Base-by-base conservation (phyloP, 2,888 invertebrate species). In the Smittia aterrima region DNA sequence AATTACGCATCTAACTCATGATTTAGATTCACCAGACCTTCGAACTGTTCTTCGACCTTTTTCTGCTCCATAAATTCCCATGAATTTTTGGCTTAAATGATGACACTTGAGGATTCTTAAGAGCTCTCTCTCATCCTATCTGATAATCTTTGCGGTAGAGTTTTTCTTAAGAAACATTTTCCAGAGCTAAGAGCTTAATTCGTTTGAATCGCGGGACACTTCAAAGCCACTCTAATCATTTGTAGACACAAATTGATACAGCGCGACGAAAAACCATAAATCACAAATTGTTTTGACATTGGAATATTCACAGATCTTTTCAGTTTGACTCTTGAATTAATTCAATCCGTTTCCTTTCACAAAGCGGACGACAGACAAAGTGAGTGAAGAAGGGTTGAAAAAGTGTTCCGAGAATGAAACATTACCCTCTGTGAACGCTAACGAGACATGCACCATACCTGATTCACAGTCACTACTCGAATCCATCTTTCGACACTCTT, bases 231-330 rank as follows among this genome's bases (percentile, higher is more conserved):
- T 64, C 25, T 64, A 64, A 64, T 64, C 25, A 64, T 27, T 62
- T 54, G 58, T 22, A 72, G 32, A 38, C 9, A 62, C 62, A 72
- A 72, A 72, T 72, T 72, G 72, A 72, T 64, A 64, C 53, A 24
- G 47, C 22, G 70, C 72, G 72, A 72, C 72, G 58, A 66, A 70
- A 72, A 62, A 18, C 54, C 32, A 72, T 72, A 72, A 72, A 72
- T 72, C 72, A 62, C 38, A 72, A 72, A 72, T 72, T 72, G 62
- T 72, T 72, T 62, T 72, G 72, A 72, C 72, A 72, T 72, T 72
- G 72, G 54, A 3, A 38, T 22, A 54, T 62, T 72, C 25, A 22
- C 22, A 22, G 4, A 7, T 58, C 64, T 64, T 64, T 13, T 27
- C 7, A 22, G 27, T 16, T 11, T 27, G 7, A n/a, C 16, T 64